Conservation (phyloP, 2,888 invertebrate genomes). For the Ferdinandea cuprea region DNA sequence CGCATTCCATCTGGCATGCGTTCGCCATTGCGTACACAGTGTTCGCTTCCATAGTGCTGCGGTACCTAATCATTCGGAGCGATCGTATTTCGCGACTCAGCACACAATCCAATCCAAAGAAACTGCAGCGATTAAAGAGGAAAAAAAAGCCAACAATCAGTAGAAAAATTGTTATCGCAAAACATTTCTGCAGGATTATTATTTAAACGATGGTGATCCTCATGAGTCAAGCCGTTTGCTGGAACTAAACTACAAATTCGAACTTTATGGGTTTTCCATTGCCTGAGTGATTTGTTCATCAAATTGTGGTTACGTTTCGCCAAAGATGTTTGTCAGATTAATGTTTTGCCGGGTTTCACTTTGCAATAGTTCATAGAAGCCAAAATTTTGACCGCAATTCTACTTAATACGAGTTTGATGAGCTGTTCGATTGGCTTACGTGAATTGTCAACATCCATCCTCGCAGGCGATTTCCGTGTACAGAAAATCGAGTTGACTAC, state of each 20-base stretch:
- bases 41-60: constrained; percentile 16
- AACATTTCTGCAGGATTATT: constrained; percentile 71
- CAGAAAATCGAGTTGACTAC: too few relatives aligned
- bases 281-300: background rate
- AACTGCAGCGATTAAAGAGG: constrained; percentile 32
- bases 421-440: too few relatives aligned
- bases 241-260: background rate
- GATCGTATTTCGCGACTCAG: constrained; percentile 67
- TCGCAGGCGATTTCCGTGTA: too few relatives aligned
- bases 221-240: constrained; percentile 49
- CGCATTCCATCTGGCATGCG: constrained; percentile 43
- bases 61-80: constrained; percentile 50
- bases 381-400: too few relatives aligned
- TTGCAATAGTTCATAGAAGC: too few relatives aligned
- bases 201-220: constrained; percentile 64
- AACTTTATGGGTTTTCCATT: constrained; percentile 10
- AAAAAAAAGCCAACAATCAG: constrained; percentile 61
- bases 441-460: too few relatives aligned
- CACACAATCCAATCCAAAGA: constrained; percentile 50
- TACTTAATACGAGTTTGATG: too few relatives aligned
- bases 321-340: too few relatives aligned
- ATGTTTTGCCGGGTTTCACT: too few relatives aligned
- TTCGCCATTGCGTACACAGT: constrained; percentile 53
- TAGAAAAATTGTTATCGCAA: constrained; percentile 73
- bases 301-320: too few relatives aligned